Percentiles rank a stretch among this genome's conserved stretches.
These are phyloP conservation scores for Gephyroberyx darwinii DNA, from an alignment of 2,797 vertebrate genomes.

Conservation along the genomic window DNA sequence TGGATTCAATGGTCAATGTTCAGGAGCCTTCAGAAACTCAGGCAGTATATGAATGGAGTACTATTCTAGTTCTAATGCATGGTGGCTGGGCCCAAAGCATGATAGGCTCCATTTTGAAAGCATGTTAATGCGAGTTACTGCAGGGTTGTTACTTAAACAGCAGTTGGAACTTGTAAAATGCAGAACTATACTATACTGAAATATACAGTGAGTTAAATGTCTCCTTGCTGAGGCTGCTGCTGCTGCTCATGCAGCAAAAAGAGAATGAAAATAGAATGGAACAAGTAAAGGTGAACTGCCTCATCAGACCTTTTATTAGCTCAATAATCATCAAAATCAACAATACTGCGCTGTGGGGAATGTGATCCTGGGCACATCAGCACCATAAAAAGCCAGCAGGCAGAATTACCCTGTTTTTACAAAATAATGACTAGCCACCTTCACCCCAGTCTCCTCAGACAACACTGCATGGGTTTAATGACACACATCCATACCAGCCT, in stretches of 20 bases:
- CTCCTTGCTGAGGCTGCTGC: constrained; percentile 47
- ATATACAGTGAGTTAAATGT: constrained; percentile 35
- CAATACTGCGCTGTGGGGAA: constrained; percentile 63
- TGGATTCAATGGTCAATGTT: constrained; percentile 64
- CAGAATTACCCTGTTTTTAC: constrained; percentile 80
- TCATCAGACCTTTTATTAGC: constrained; percentile 72
- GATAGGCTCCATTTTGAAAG: constrained; percentile 24
- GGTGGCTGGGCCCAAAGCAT: constrained; percentile 17
- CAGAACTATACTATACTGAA: constrained; percentile 18
- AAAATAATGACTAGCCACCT: constrained; percentile 78
- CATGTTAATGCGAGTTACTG: constrained; percentile 33
- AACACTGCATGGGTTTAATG: constrained; percentile 82
- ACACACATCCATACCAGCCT: constrained; percentile 74
- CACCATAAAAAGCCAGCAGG: constrained; percentile 77
- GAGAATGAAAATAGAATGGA: constrained; percentile 48
- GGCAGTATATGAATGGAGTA: constrained; percentile 20
- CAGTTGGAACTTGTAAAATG: constrained; percentile 36
- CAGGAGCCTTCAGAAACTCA: constrained; percentile 54
- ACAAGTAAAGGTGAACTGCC: constrained; percentile 69
- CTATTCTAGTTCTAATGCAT: constrained; percentile 28
- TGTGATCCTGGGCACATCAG: constrained; percentile 72
- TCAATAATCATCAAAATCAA: constrained; percentile 75
- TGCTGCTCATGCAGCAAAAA: constrained; percentile 40
- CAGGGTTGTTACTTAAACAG: constrained; percentile 41
- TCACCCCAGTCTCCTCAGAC: constrained; percentile 77